Base-by-base conservation (phyloP, 2,113 vertebrate species). In the Neomonachus schauinslandi region DNA sequence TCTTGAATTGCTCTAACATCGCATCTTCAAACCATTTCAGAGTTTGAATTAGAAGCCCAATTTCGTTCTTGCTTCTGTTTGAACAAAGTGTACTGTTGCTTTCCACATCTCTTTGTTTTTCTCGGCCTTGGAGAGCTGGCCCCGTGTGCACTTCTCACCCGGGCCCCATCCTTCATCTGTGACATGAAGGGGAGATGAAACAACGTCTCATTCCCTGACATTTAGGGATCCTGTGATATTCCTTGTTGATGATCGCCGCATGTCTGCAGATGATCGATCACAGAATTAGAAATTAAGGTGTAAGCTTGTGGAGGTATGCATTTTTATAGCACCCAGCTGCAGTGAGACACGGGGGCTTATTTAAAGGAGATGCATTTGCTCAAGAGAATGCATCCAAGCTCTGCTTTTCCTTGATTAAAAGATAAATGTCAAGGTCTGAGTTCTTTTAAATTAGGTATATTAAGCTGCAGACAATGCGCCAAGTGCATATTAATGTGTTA, bases 391-490 rank as follows among this genome's bases (percentile, higher is more conserved):
- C 24, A 96, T n/a, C 90, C 67, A 81, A 84, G 53, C 82, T 97
- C 95, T 97, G 21, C 3, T 93, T 97, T 97, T 21, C 57, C 89
- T 81, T 96, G 97, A 96, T 98, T 97, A 90, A 98, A 98, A 96
- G 79, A 84, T 85, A 90, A 96, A 96, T 74, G 36, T 65, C 91
- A 89, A 26, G 53, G 86, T 96, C 91, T 63, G 65, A 42, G 39
- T 94, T 95, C 92, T 81, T 91, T 94, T 92, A 97, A 97, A 91
- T 92, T 51, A 97, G 69, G 79, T 83, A 96, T 96, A 61, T 96
- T 96, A 96, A 97, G 83, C 93, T 71, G 39, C 61, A 31, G 96
- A 69, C 91, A 79, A 83, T 5, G 80, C 76, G 88, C 84, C 55
- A 7, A 55, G 96, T 80, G 63, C 90, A 69, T 95, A 92, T 95